Conservation (phyloP, 2,113 vertebrate genomes). For the Laticauda laticaudata region DNA sequence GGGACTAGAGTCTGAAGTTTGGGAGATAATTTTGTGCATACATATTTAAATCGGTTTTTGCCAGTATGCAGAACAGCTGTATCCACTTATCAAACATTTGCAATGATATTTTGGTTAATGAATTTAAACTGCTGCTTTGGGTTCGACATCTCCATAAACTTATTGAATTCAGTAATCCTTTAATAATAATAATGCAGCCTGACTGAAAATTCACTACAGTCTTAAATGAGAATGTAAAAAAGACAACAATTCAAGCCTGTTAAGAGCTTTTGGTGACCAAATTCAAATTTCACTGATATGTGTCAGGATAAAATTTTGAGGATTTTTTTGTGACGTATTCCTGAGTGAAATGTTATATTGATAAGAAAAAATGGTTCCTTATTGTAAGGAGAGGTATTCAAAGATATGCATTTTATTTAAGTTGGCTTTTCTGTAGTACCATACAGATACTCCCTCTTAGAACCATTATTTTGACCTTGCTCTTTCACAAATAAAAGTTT, state of each 20-base stretch:
- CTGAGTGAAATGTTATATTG: background rate
- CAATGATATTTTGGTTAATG: slow-evolving; percentile 8
- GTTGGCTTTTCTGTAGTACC: background rate
- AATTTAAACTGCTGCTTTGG: slow-evolving; percentile 25
- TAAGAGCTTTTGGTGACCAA: slow-evolving; percentile 14
- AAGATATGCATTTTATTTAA: background rate
- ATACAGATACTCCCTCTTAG: background rate
- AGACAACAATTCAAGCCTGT: background rate
- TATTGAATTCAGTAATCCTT: slow-evolving; percentile 32
- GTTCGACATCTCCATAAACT: slow-evolving; percentile 2
- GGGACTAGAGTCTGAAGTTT: slow-evolving; percentile 71
- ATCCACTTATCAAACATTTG: slow-evolving; percentile 51
- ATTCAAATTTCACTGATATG: background rate
- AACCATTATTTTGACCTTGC: background rate
- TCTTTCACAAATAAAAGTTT: background rate
- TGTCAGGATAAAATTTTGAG: slow-evolving; percentile 9
- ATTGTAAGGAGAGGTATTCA: background rate
- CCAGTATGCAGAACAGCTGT: slow-evolving; percentile 33
- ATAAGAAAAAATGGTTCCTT: background rate
- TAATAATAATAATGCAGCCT: slow-evolving; percentile 47
- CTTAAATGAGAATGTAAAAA: background rate
- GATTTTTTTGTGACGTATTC: background rate
- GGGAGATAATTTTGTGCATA: slow-evolving; percentile 79
- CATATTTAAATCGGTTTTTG: slow-evolving; percentile 59
- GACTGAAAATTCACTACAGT: slow-evolving; percentile 41